Evolutionary conservation across 2,888 invertebrate species (phyloP).

Genomic region (Drosophila siamana): DNA sequence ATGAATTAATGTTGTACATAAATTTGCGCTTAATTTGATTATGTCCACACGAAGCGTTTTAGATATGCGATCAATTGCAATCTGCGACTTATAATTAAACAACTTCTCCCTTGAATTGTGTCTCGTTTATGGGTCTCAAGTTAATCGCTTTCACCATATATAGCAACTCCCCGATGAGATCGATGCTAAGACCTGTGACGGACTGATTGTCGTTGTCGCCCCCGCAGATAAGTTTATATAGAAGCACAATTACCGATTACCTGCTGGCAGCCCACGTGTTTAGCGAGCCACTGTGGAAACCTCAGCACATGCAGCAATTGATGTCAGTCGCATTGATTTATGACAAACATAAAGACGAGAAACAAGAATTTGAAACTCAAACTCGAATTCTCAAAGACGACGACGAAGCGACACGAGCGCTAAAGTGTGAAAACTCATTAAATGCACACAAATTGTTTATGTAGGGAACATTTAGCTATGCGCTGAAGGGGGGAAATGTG

Average conservation of each 20-base stretch:
- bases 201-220: neutral
- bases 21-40: too few relatives aligned
- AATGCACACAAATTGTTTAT: conserved; percentile 74
- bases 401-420: conserved; percentile 45
- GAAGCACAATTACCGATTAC: conserved; percentile 23
- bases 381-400: conserved; percentile 20
- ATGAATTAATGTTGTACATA: too few relatives aligned
- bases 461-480: conserved; percentile 32
- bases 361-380: conserved; percentile 41
- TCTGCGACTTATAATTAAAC: neutral
- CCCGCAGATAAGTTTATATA: conserved; percentile 9
- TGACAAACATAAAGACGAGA: conserved; percentile 60
- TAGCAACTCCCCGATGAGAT: neutral
- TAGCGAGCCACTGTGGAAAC: conserved; percentile 31
- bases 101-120: neutral
- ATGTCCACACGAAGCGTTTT: neutral
- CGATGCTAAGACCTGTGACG: neutral
- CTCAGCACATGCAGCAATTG: conserved; percentile 66
- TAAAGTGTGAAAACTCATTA: conserved; percentile 77
- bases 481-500: neutral
- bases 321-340: conserved; percentile 68
- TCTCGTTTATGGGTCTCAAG: neutral
- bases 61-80: neutral
- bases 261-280: conserved; percentile 35
- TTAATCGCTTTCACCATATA: conserved; percentile 2